Conservation (phyloP, 1,140 invertebrate species). For the Heliconius nattereri region DNA sequence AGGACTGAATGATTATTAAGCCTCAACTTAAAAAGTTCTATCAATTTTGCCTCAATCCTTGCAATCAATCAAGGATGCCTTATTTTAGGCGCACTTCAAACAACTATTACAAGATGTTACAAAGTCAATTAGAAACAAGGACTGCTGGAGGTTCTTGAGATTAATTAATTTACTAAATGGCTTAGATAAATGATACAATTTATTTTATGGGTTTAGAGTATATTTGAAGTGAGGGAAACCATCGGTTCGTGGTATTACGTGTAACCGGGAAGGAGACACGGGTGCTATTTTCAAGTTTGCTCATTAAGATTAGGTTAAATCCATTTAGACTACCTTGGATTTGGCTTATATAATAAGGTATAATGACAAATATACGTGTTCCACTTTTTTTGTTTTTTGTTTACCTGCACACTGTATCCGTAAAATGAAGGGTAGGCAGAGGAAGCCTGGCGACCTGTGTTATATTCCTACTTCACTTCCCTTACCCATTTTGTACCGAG, state of each 20-base stretch:
- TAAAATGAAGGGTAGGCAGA: too few species aligned
- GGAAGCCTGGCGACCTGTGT: too few species aligned
- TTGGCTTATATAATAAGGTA: too few species aligned
- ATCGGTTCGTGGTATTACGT: conserved; percentile 5
- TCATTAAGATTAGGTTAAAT: background rate
- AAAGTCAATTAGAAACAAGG: conserved; percentile 6
- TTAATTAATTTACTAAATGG: conserved; percentile 22
- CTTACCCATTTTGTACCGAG: too few species aligned
- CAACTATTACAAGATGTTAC: conserved; percentile 1
- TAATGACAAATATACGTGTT: background rate
- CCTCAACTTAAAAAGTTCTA: background rate
- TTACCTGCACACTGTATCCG: background rate
- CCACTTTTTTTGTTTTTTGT: too few species aligned
- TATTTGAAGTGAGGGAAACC: background rate
- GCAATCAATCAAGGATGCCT: background rate
- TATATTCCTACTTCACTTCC: too few species aligned
- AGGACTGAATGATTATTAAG: background rate
- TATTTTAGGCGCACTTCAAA: background rate
- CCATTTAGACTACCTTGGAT: too few species aligned
- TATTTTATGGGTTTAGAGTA: background rate
- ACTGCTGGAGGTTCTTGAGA: background rate
- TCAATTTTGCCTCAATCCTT: background rate
- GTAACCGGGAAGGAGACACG: background rate
- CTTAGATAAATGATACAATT: conserved; percentile 23
- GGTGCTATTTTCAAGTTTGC: background rate